These are phyloP conservation scores for Nomada goodeniana DNA, from an alignment of 2,888 invertebrate genomes.

Conservation along the genomic window DNA sequence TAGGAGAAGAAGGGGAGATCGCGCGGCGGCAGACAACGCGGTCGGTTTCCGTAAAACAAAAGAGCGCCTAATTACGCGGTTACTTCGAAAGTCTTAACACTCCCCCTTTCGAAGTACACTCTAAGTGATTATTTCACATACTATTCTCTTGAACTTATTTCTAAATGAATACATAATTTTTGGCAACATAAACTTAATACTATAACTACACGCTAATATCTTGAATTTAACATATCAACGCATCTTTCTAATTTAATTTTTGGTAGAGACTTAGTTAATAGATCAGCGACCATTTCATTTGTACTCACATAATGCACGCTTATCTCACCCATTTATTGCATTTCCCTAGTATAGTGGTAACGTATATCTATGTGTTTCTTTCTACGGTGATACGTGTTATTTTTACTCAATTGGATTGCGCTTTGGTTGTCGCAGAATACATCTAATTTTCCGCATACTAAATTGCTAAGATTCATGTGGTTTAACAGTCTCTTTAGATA, in stretches of 20 bases:
- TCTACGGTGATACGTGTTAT: not conserved
- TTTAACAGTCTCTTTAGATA: slow-evolving; percentile 11
- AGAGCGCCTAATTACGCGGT: not conserved
- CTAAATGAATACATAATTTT: not conserved
- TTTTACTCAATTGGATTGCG: slow-evolving; percentile 11
- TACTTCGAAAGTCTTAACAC: slow-evolving; percentile 17
- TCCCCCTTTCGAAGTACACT: slow-evolving; percentile 34
- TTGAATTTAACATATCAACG: slow-evolving; percentile 51
- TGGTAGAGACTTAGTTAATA: slow-evolving; percentile 13
- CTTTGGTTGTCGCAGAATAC: slow-evolving; percentile 22
- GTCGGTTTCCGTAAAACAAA: not conserved
- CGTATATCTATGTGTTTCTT: slow-evolving; percentile 34
- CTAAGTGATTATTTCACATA: slow-evolving; percentile 16
- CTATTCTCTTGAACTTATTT: not conserved
- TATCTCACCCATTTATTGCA: slow-evolving; percentile 11
- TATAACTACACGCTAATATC: slow-evolving; percentile 59
- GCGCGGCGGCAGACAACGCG: too few species aligned
- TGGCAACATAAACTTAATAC: not conserved
- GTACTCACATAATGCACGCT: slow-evolving; percentile 1
- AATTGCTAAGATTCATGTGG: not conserved
- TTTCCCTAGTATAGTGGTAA: slow-evolving; percentile 19
- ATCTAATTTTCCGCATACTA: not conserved
- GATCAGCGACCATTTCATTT: slow-evolving; percentile 21
- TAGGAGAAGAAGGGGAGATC: too few species aligned
- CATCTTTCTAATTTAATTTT: slow-evolving; percentile 18